phyloP scores from a whole-genome alignment of 2,113 vertebrate genomes.

The Chionodraco myersi region DNA sequence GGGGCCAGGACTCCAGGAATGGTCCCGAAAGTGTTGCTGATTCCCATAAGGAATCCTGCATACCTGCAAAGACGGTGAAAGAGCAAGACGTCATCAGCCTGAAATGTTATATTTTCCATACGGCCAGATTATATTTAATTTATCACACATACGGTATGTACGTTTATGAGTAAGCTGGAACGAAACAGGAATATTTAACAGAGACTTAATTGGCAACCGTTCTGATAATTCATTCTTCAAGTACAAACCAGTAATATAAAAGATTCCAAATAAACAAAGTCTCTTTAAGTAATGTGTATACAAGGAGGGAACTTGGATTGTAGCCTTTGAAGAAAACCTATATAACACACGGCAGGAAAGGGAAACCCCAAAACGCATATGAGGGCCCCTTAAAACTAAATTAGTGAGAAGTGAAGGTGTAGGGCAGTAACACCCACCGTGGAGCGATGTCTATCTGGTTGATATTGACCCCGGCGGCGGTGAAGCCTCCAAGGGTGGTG shows the following conservation, averaged over 20 bases:
- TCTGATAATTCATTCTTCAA: background rate
- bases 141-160: background rate
- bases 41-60: conserved; percentile 82
- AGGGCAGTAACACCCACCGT: conserved; percentile 63
- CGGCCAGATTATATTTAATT: background rate
- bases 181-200: background rate
- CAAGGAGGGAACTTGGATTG: too few relatives aligned
- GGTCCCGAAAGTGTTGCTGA: conserved; percentile 85
- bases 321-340: too few relatives aligned
- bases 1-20: conserved; percentile 82
- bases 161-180: background rate
- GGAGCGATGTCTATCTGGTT: conserved; percentile 89
- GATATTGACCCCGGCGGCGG: conserved; percentile 80
- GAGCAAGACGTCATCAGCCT: background rate
- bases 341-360: too few relatives aligned
- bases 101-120: too few relatives aligned
- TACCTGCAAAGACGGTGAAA: conserved; percentile 59
- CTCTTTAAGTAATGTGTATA: too few relatives aligned
- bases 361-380: too few relatives aligned
- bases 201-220: background rate
- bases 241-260: too few relatives aligned
- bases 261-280: too few relatives aligned
- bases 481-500: conserved; percentile 67
- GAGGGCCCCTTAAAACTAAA: too few relatives aligned
- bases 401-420: background rate